These are phyloP conservation scores for Clanis bilineata DNA, from an alignment of 2,888 invertebrate species.

Conservation along the genomic window DNA sequence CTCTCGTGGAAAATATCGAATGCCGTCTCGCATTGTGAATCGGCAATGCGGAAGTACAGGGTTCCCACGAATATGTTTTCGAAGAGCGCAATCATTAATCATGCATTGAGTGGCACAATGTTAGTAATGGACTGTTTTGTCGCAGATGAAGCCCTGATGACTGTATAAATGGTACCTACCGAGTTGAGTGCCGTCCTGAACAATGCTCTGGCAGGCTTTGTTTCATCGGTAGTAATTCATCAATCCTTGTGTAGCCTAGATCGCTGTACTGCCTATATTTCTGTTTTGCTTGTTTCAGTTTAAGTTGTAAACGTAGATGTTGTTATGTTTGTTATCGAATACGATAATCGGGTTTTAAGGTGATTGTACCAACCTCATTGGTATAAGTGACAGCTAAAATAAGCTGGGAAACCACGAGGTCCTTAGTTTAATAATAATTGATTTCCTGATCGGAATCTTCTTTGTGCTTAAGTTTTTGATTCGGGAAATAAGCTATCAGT, in stretches of 20 bases:
- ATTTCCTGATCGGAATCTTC: no score
- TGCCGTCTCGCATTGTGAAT: conserved; percentile 51
- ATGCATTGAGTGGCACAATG: conserved; percentile 74
- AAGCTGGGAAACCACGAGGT: no score
- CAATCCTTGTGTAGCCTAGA: conserved; percentile 30
- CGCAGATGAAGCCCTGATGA: conserved; percentile 52
- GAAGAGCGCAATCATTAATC: conserved; percentile 69
- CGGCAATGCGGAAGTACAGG: conserved; percentile 47
- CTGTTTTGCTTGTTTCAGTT: not conserved
- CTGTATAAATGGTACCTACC: conserved; percentile 49
- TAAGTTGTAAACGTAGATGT: not conserved
- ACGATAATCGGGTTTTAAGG: no score
- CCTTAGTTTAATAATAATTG: no score
- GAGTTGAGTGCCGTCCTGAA: conserved; percentile 38
- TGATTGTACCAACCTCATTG: no score
- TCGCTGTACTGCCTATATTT: not conserved
- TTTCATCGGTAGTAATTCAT: conserved; percentile 51
- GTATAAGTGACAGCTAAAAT: no score
- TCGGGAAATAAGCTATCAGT: no score
- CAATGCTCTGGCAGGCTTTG: conserved; percentile 56
- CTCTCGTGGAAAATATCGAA: conserved; percentile 68
- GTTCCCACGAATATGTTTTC: conserved; percentile 75
- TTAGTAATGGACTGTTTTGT: conserved; percentile 69
- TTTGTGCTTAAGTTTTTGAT: no score
- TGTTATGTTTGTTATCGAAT: not conserved